Conservation (phyloP, 2,888 invertebrate genomes). For the Drosophila mayaguana region DNA sequence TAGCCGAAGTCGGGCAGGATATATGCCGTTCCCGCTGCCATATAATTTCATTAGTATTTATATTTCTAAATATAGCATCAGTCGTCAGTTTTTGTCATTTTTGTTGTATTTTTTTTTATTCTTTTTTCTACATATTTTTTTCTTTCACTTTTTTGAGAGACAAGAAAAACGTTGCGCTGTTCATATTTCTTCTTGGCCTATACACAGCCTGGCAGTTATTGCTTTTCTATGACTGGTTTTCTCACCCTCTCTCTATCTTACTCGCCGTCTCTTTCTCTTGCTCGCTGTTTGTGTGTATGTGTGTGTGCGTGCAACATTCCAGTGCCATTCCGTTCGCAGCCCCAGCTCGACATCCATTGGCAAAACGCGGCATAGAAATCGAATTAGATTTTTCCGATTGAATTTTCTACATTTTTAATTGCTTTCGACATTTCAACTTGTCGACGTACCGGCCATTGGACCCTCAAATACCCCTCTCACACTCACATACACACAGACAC, state of each 20-base stretch:
- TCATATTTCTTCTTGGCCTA: slow-evolving; percentile 76
- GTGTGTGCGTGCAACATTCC: slow-evolving; percentile 52
- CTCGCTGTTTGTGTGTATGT: slow-evolving; percentile 13
- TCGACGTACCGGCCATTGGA: slow-evolving; percentile 52
- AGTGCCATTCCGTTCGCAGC: slow-evolving; percentile 49
- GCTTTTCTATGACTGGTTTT: slow-evolving; percentile 43
- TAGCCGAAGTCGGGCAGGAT: slow-evolving; percentile 42
- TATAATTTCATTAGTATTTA: slow-evolving; percentile 75
- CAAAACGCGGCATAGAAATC: slow-evolving; percentile 80
- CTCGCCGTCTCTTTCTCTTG: slow-evolving; percentile 16
- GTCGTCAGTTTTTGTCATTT: slow-evolving; percentile 44
- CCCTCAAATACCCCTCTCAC: slow-evolving; percentile 16
- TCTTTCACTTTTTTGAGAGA: slow-evolving; percentile 21
- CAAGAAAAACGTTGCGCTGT: slow-evolving; percentile 58
- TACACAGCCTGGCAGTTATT: slow-evolving; percentile 72
- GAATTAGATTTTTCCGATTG: slow-evolving; percentile 85
- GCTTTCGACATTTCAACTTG: slow-evolving; percentile 82
- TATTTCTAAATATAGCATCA: slow-evolving; percentile 70
- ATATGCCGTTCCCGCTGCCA: slow-evolving; percentile 56
- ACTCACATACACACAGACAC: not conserved
- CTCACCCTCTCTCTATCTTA: not conserved
- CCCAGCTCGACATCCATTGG: slow-evolving; percentile 61
- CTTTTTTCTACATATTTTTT: slow-evolving; percentile 6
- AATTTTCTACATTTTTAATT: slow-evolving; percentile 85
- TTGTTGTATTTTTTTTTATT: slow-evolving; percentile 10